These are phyloP conservation scores for Dendrocopos noguchii DNA, from an alignment of 2,113 vertebrate species.

Conservation along the genomic window DNA sequence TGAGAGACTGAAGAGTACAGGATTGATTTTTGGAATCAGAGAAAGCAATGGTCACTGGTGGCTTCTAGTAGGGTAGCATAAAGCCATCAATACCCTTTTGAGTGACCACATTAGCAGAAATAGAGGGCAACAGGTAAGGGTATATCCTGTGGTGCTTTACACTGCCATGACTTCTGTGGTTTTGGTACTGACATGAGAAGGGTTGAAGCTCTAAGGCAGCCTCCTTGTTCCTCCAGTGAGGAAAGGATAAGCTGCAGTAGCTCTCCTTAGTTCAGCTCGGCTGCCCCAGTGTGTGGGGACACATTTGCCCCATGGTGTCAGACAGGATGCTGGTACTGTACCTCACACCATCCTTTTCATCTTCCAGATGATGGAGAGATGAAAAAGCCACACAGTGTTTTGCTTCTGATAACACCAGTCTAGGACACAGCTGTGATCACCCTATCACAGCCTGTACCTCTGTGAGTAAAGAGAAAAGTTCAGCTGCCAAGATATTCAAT, in stretches of 20 bases:
- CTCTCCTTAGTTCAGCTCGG: not conserved
- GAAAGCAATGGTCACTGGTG: not conserved
- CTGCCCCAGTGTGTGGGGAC: not conserved
- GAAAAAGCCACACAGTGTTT: not conserved
- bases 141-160: not conserved
- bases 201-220: not conserved
- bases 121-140: not conserved
- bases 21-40: not conserved
- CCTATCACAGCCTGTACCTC: not conserved
- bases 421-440: not conserved
- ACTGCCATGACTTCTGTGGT: not conserved
- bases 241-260: not conserved
- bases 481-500: not conserved
- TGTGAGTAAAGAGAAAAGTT: slow-evolving; percentile 24
- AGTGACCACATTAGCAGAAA: not conserved
- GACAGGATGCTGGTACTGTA: not conserved
- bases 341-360: not conserved
- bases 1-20: not conserved
- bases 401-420: not conserved
- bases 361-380: not conserved
- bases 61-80: not conserved
- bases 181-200: not conserved
- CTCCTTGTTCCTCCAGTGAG: not conserved
- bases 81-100: not conserved
- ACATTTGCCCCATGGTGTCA: not conserved